Conservation (phyloP, 2,113 vertebrate genomes). For the Geococcyx californianus region DNA sequence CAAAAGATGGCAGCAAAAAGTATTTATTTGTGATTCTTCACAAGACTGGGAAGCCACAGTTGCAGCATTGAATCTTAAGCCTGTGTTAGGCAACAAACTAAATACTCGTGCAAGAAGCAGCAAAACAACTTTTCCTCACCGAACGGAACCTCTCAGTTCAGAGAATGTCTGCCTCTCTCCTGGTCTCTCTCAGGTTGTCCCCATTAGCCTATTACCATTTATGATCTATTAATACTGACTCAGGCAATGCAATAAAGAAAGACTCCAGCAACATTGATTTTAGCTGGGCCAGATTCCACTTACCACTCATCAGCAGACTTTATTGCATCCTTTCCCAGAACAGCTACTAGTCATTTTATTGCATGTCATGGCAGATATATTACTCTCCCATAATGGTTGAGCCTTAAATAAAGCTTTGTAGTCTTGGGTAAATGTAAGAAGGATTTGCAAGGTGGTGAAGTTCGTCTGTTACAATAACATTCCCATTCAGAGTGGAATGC, state of each 20-base stretch:
- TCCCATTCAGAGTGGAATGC: not conserved
- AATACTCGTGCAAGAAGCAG: not conserved
- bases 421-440: not conserved
- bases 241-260: constrained; percentile 57
- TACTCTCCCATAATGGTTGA: constrained; percentile 50
- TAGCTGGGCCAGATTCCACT: constrained; percentile 67
- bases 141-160: not conserved
- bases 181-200: not conserved
- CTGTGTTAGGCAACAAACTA: not conserved
- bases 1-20: constrained; percentile 70
- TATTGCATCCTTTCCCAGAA: constrained; percentile 73
- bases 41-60: not conserved
- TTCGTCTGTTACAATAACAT: constrained; percentile 13
- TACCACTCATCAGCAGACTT: constrained; percentile 65
- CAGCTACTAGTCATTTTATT: constrained; percentile 67
- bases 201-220: constrained; percentile 60
- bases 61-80: not conserved
- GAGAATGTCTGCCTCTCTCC: not conserved
- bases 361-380: constrained; percentile 61
- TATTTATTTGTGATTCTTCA: constrained; percentile 18
- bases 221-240: constrained; percentile 68
- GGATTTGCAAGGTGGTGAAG: constrained; percentile 37
- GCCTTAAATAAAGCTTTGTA: constrained; percentile 62
- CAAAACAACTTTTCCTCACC: not conserved
- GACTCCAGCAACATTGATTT: constrained; percentile 70